A percentile compares a stretch with the other conserved stretches of the same genome.
Conservation (phyloP, 1,140 invertebrate genomes). For the Pseudomyrmex gracilis region DNA sequence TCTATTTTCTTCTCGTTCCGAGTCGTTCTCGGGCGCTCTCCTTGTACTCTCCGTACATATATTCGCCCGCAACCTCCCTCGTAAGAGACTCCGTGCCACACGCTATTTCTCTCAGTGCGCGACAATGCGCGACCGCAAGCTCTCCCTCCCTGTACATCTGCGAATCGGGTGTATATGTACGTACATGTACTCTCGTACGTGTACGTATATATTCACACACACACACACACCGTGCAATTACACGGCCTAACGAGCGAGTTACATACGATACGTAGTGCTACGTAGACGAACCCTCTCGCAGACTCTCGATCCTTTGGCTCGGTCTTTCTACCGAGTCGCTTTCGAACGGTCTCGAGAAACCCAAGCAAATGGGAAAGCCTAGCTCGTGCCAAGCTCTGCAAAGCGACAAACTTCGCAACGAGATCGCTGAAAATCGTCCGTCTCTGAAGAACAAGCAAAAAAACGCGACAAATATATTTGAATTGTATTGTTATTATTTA, state of each 20-base stretch:
- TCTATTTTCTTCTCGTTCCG: conserved; percentile 27
- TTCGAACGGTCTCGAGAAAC: too few relatives aligned
- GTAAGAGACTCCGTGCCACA: conserved; percentile 16
- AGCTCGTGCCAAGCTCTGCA: conserved; percentile 46
- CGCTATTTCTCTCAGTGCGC: conserved; percentile 66
- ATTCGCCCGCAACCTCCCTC: background rate
- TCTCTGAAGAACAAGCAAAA: background rate
- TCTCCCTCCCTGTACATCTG: background rate
- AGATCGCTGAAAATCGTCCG: background rate
- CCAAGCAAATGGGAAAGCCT: too few relatives aligned
- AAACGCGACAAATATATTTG: too few relatives aligned
- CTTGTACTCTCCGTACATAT: conserved; percentile 1
- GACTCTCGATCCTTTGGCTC: conserved; percentile 71
- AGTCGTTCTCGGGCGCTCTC: conserved; percentile 27
- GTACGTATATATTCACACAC: conserved; percentile 58
- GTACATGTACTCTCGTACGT: too few relatives aligned
- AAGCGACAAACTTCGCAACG: background rate
- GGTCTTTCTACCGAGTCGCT: conserved; percentile 60
- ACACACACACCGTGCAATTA: conserved; percentile 64
- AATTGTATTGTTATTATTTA: too few relatives aligned
- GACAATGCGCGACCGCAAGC: conserved; percentile 62
- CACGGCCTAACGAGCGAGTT: conserved; percentile 70
- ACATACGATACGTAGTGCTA: conserved; percentile 78
- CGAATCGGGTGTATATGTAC: too few relatives aligned
- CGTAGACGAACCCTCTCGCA: conserved; percentile 78